Base-by-base conservation (phyloP, 2,888 invertebrate genomes). In the Lasioglossum villosulum region DNA sequence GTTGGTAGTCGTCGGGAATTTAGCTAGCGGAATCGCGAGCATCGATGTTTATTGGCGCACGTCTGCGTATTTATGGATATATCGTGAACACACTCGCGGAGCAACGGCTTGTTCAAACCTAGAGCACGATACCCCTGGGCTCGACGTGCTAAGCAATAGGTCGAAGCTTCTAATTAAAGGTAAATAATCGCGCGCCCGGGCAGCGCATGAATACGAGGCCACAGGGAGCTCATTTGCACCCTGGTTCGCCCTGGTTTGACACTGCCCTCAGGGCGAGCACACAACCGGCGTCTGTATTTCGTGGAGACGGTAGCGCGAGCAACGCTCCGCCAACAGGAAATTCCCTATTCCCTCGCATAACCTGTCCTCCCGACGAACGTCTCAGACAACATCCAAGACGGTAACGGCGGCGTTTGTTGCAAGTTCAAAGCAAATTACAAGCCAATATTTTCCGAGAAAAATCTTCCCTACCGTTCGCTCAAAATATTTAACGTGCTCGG, bases 141-240 rank as follows among this genome's bases (percentile, higher is more conserved):
- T 73, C 77, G 48, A 48, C 71, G 73, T 76, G 83, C 73, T 86
- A 78, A 84, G 90, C 86, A 90, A 90, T 91, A 88, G 90, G 89
- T 89, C 92, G 92, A 90, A 85, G 87, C 88, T 87, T 83, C 88
- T 91, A 91, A 91, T 92, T 90, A 91, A 91, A 91, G 89, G 87
- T 89, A 91, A 92, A 92, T 91, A 90, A 90, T 91, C 90, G 80
- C 80, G 75, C 76, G 76, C 76, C 72, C 78, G 82, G 82, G 78
- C 78, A 75, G 78, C 74, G 78, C 91, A 82, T 84, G 90, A 86
- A 88, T 85, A 84, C 79, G 86, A 84, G 89, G 73, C 87, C 85
- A 78, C 77, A 71, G 90, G 90, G 87, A 90, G 74, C 79, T 82
- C 86, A 84, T 86, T 90, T 86, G 88, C 90, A 86, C 85, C 83